These are phyloP conservation scores for Gopherus evgoodei DNA, from an alignment of 2,113 vertebrate species.

Conservation along the genomic window DNA sequence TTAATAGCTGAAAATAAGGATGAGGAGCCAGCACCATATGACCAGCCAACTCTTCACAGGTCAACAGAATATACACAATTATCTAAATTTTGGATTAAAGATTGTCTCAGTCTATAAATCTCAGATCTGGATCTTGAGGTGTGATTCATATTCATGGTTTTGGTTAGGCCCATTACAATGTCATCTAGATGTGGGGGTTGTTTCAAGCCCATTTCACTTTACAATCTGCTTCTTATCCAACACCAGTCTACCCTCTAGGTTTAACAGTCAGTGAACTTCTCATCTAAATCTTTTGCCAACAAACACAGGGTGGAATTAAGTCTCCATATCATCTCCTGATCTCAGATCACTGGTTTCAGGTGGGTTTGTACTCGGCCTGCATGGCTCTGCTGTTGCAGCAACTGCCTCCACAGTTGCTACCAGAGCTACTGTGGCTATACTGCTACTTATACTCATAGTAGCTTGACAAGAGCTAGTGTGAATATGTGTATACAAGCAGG, in stretches of 20 bases:
- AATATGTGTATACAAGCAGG: neutral
- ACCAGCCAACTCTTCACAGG: neutral
- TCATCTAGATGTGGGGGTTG: neutral
- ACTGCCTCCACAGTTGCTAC: too few relatives aligned
- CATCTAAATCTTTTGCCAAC: neutral
- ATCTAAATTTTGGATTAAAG: neutral
- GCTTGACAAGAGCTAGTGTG: neutral
- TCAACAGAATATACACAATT: neutral
- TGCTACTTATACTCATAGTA: too few relatives aligned
- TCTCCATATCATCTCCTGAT: neutral
- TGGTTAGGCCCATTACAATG: neutral
- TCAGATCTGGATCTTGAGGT: neutral
- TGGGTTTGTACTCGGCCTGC: too few relatives aligned
- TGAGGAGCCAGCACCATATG: neutral
- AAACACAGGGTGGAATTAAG: neutral
- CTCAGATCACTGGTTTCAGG: neutral
- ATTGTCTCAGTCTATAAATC: neutral
- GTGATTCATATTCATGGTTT: neutral
- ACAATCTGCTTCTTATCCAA: neutral
- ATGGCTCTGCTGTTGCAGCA: too few relatives aligned
- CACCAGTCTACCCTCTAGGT: neutral
- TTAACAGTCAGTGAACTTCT: neutral
- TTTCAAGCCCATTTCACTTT: neutral
- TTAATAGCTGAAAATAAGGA: constrained; percentile 1
- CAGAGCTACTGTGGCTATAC: too few relatives aligned